Percentiles rank a stretch among this genome's conserved stretches.
phyloP scores from a whole-genome alignment of 2,888 invertebrate genomes.

The Eilema caniola region DNA sequence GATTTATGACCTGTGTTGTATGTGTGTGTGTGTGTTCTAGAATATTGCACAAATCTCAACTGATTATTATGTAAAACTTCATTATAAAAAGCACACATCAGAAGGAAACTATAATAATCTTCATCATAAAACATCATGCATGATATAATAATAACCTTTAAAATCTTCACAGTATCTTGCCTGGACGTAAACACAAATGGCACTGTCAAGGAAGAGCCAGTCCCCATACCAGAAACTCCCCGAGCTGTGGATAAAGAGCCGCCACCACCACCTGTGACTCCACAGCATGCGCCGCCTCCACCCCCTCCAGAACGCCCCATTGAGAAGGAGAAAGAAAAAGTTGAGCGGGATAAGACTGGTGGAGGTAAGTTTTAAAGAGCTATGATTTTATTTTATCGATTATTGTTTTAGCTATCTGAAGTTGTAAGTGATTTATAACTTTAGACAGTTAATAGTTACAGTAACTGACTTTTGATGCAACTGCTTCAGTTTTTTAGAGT shows the following conservation, averaged over 20 bases:
- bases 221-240: constrained; percentile 64
- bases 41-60: neutral
- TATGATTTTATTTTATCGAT: neutral
- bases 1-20: no score
- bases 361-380: constrained; percentile 63
- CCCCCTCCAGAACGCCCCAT: constrained; percentile 72
- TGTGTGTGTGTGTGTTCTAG: neutral
- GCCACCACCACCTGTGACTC: constrained; percentile 57
- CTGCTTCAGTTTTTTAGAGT: no score
- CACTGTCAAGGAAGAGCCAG: constrained; percentile 75
- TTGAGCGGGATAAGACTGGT: constrained; percentile 79
- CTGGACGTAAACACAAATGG: constrained; percentile 82
- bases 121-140: no score
- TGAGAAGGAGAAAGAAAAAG: constrained; percentile 82
- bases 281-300: constrained; percentile 67
- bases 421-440: no score
- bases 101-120: neutral
- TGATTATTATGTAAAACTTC: neutral
- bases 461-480: no score
- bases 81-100: neutral
- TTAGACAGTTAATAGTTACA: no score
- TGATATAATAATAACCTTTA: no score
- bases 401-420: neutral
- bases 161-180: constrained; percentile 71
- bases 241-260: constrained; percentile 69